These are phyloP conservation scores for Brachymystax lenok DNA, from an alignment of 2,797 vertebrate species.

Conservation along the genomic window DNA sequence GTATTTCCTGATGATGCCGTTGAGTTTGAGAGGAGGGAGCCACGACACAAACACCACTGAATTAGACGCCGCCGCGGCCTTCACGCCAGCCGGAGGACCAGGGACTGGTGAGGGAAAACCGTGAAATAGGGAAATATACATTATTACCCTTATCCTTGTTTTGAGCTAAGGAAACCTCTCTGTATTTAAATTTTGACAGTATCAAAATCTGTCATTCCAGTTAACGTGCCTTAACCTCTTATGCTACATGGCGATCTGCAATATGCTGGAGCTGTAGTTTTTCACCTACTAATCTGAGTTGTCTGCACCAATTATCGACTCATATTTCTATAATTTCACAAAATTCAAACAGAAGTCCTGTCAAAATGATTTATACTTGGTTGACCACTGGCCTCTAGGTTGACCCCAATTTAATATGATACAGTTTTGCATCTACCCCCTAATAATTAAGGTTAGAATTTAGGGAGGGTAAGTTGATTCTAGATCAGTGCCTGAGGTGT, in stretches of 20 bases:
- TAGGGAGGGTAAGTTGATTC: not conserved
- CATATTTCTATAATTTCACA: constrained; percentile 1
- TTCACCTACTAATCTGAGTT: constrained; percentile 21
- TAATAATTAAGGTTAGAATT: not conserved
- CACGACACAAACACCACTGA: constrained; percentile 96
- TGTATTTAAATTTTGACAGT: no score
- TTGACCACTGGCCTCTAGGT: not conserved
- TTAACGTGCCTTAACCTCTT: constrained; percentile 9
- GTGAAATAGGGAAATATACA: constrained; percentile 20
- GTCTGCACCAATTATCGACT: not conserved
- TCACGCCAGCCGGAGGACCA: constrained; percentile 93
- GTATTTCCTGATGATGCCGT: constrained; percentile 96
- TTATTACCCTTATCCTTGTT: constrained; percentile 20
- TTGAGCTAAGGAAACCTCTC: not conserved
- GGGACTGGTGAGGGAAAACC: constrained; percentile 78
- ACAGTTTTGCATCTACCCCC: not conserved
- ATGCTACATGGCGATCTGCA: constrained; percentile 12
- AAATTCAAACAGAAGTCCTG: not conserved
- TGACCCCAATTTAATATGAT: not conserved
- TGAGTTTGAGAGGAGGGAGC: constrained; percentile 95
- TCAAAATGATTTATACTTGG: not conserved
- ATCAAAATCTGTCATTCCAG: not conserved
- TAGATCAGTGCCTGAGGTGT: not conserved
- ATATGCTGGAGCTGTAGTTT: not conserved
- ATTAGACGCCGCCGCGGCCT: constrained; percentile 91